phyloP scores from a whole-genome alignment of 2,113 vertebrate genomes.

The Oxyruncus cristatus region DNA sequence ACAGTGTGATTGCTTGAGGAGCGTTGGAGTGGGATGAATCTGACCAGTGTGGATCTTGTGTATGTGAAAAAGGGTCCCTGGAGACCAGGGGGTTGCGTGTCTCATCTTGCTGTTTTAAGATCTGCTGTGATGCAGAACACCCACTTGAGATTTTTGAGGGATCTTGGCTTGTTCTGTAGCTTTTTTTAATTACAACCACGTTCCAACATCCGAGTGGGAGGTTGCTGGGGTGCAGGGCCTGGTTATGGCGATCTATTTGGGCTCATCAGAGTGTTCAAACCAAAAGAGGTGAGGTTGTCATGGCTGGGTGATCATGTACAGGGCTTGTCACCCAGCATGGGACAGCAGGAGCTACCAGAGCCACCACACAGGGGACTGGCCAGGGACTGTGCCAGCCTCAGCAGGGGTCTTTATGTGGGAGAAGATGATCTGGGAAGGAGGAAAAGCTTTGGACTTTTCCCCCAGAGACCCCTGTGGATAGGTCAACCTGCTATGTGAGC shows the following conservation, averaged over 20 bases:
- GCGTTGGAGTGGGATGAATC: neutral
- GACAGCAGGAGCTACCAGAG: neutral
- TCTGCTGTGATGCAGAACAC: neutral
- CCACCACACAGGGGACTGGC: no score
- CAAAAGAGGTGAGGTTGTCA: neutral
- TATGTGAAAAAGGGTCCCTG: neutral
- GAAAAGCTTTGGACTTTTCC: neutral
- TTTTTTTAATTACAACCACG: neutral
- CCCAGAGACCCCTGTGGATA: neutral
- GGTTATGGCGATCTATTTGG: fast-evolving
- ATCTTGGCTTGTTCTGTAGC: neutral
- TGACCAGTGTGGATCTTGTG: fast-evolving
- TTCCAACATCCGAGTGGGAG: fast-evolving
- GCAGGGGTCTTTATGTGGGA: neutral
- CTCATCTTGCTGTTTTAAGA: neutral
- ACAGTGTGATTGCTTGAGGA: neutral
- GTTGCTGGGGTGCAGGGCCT: neutral
- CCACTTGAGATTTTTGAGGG: neutral
- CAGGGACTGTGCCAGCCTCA: neutral
- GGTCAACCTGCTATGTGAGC: neutral
- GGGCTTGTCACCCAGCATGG: fast-evolving
- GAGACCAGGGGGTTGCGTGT: fast-evolving
- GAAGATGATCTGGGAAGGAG: neutral
- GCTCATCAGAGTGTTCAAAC: neutral
- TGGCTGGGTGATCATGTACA: neutral